Evolutionary conservation across 2,797 vertebrate genomes (phyloP).

Genomic region (Smutsia temminckii): DNA sequence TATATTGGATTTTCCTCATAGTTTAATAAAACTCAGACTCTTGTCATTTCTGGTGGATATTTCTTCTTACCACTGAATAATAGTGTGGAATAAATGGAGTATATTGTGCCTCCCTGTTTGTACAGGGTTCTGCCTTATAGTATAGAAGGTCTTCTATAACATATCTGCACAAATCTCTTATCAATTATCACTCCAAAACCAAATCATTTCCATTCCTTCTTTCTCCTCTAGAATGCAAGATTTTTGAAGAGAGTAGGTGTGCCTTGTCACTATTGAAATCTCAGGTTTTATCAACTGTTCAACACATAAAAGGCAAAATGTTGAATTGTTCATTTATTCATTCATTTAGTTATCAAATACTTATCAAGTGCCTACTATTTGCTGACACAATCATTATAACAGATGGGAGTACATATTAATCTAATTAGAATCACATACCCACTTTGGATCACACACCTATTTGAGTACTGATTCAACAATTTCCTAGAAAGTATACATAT

Average conservation of each 20-base stretch:
- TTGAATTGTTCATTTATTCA: background rate
- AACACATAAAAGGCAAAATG: background rate
- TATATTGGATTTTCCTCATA: slow-evolving; percentile 25
- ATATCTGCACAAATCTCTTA: background rate
- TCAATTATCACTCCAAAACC: background rate
- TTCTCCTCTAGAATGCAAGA: background rate
- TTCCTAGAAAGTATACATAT: background rate
- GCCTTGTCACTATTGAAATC: background rate
- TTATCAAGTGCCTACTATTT: background rate
- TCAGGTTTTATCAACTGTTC: background rate
- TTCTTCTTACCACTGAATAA: background rate
- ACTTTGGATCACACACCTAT: background rate
- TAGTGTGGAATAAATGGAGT: background rate
- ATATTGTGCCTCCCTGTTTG: background rate
- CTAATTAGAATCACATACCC: background rate
- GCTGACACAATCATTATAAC: background rate
- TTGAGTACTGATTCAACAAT: background rate
- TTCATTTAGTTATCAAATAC: background rate
- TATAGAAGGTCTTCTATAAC: background rate
- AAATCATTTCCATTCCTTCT: background rate
- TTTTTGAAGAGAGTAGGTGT: background rate
- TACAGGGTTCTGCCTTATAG: background rate
- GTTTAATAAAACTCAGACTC: slow-evolving; percentile 22
- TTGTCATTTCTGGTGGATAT: background rate
- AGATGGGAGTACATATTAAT: background rate